Base-by-base conservation (phyloP, 2,113 vertebrate genomes). In the Budorcas taxicolor region DNA sequence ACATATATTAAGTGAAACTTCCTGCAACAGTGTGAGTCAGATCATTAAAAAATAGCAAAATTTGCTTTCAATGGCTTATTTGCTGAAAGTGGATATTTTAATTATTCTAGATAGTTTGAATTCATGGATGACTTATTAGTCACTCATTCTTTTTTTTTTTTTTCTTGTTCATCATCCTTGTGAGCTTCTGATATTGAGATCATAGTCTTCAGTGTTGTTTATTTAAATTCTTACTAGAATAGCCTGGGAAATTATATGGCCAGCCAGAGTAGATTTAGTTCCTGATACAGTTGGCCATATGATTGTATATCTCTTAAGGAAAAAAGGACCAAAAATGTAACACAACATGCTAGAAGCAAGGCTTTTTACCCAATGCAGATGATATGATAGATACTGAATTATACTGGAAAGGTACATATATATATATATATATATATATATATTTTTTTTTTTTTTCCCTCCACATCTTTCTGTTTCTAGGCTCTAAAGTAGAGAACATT, bases 51-150 rank as follows among this genome's bases (percentile, higher is more conserved):
- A 97, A 88, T 62, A 76, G 71, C 40, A 83, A 97, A 95, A 97
- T 95, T 71, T 98, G 96, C 97, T 82, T 76, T 98, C 98, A 98
- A 98, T 98, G 86, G 94, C 89, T 97, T 99, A 98, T 98, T 98
- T 98, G 97, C 97, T 98, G 97, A 98, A 98, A 99, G 98, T 97
- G 98, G 95, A 97, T 98, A 97, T 98, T 99, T 99, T 98, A 99
- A 99, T 99, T 99, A 98, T 98, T 98, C 93, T 97, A 96, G 96
- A 94, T 98, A 98, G 94, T 98, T 98, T 96, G 97, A 98, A 98
- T 94, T 94, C 98, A 98, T 99, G 98, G 99, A 99, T 99, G 98
- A 98, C 97, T 98, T 98, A 98, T 98, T 98, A 99, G 88, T 97
- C 93, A 89, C 47, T 90, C 62, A 76, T 76, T 96, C 94, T n/a